Conservation (phyloP, 2,113 vertebrate genomes). For the Platysternon megacephalum region DNA sequence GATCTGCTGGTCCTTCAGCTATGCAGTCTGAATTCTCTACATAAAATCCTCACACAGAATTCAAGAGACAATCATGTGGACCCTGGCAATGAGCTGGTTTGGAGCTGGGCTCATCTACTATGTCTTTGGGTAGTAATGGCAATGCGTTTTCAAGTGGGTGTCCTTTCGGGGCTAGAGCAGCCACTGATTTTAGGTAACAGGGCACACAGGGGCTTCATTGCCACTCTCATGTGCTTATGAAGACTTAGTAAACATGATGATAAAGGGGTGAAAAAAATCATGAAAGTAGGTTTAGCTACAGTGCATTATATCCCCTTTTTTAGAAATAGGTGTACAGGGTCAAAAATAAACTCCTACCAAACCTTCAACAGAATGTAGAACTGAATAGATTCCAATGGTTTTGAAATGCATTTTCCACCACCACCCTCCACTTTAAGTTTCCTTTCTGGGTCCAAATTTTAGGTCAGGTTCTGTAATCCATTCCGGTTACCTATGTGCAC, state of each 20-base stretch:
- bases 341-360: neutral
- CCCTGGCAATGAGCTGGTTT: neutral
- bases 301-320: neutral
- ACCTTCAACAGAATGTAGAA: neutral
- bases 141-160: fast-evolving
- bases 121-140: neutral
- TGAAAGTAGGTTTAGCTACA: neutral
- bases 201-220: fast-evolving
- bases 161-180: neutral
- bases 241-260: neutral
- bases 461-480: neutral
- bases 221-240: fast-evolving
- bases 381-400: neutral
- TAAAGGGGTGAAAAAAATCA: neutral
- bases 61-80: neutral
- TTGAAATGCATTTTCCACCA: neutral
- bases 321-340: neutral
- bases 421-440: neutral
- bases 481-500: neutral
- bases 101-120: neutral
- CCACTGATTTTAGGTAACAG: fast-evolving
- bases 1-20: slow-evolving; percentile 1
- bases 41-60: neutral
- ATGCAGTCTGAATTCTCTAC: fast-evolving
- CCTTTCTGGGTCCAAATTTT: neutral